Percentiles rank a stretch among this genome's conserved stretches.
These are phyloP conservation scores for Drosophila imparisetae DNA, from an alignment of 2,888 invertebrate genomes.

Conservation along the genomic window DNA sequence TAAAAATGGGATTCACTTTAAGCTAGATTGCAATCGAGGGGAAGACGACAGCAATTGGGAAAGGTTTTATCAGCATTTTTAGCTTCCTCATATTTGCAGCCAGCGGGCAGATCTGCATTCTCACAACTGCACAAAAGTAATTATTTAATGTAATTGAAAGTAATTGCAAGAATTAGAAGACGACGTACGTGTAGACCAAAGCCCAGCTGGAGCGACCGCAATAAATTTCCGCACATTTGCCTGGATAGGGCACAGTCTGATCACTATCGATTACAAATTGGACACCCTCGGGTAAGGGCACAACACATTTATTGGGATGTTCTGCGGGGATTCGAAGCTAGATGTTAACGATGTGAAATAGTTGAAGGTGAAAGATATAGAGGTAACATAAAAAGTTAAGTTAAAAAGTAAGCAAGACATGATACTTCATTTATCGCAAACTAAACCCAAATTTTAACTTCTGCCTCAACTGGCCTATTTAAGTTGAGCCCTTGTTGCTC, in stretches of 20 bases:
- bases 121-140: slow-evolving; percentile 37
- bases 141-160: not conserved
- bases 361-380: not conserved
- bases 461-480: too few species aligned
- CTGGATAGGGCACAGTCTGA: slow-evolving; percentile 41
- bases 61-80: slow-evolving; percentile 11
- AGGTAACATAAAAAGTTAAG: not conserved
- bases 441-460: too few species aligned
- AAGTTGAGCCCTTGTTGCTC: not conserved
- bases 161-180: not conserved
- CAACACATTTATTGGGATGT: slow-evolving; percentile 45
- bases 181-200: slow-evolving; percentile 49
- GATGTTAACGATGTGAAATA: not conserved
- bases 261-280: slow-evolving; percentile 26
- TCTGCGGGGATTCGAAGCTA: slow-evolving; percentile 10
- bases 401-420: too few species aligned
- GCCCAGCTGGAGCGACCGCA: slow-evolving; percentile 64
- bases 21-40: slow-evolving; percentile 32
- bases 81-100: slow-evolving; percentile 27
- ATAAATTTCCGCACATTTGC: slow-evolving; percentile 44
- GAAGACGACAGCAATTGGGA: slow-evolving; percentile 50
- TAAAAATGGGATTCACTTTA: not conserved
- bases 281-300: slow-evolving; percentile 12
- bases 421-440: too few species aligned
- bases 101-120: not conserved